A percentile compares a stretch with the other conserved stretches of the same genome.
Conservation (phyloP, 2,888 invertebrate genomes). For the Lepidochitona cinerea region DNA sequence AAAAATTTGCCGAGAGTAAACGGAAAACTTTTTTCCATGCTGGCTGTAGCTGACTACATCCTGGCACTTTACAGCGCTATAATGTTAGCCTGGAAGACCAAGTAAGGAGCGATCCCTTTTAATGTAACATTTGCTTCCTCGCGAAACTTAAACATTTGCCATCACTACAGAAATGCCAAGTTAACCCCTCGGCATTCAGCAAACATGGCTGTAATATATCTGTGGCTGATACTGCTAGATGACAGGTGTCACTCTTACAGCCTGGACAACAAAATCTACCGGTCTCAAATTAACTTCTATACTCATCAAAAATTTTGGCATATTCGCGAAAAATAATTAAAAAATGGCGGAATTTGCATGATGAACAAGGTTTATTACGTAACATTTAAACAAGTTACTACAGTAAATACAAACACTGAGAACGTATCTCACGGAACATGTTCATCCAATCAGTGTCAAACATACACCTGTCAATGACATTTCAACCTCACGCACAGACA, state of each 20-base stretch:
- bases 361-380: too few species aligned
- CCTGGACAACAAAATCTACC: too few species aligned
- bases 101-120: background rate
- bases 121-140: conserved; percentile 7
- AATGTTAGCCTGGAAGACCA: background rate
- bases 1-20: background rate
- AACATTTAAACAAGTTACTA: too few species aligned
- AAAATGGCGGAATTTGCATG: too few species aligned
- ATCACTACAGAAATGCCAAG: conserved; percentile 6
- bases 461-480: background rate
- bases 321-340: too few species aligned
- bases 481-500: background rate
- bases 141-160: conserved; percentile 6
- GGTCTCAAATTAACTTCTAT: too few species aligned
- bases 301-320: too few species aligned
- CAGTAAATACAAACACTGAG: too few species aligned
- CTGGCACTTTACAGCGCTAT: background rate
- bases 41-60: background rate
- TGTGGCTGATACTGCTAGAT: too few species aligned
- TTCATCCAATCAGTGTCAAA: background rate
- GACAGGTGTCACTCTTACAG: too few species aligned
- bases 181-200: background rate
- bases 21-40: background rate
- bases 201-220: background rate
- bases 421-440: too few species aligned